Evolutionary conservation across 1,140 invertebrate species (phyloP).

Genomic region (Drosophila kikkawai): DNA sequence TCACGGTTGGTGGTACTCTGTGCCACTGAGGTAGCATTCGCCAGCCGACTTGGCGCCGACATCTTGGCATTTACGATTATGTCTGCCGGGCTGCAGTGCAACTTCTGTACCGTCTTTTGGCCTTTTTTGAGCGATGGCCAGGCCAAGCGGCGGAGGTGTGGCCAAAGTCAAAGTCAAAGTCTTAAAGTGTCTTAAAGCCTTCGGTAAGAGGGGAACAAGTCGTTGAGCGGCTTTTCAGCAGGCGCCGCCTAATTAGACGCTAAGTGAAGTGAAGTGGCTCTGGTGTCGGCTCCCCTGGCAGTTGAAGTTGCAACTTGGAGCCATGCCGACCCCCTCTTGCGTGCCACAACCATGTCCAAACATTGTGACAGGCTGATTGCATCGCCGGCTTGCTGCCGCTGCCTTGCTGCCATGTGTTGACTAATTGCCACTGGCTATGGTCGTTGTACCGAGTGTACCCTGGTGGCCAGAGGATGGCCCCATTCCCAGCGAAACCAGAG

Average conservation of each 20-base stretch:
- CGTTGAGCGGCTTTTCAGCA: slow-evolving; percentile 70
- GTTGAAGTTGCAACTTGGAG: background rate
- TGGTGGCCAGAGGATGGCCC: slow-evolving; percentile 25
- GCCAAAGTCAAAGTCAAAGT: slow-evolving; percentile 34
- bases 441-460: slow-evolving; percentile 13
- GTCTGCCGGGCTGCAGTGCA: slow-evolving; percentile 31
- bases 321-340: background rate
- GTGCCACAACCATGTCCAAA: slow-evolving; percentile 55
- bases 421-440: slow-evolving; percentile 67
- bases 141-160: slow-evolving; percentile 58
- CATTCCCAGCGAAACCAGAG: slow-evolving; percentile 26
- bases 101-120: slow-evolving; percentile 13
- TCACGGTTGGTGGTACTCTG: slow-evolving; percentile 75
- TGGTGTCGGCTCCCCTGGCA: slow-evolving; percentile 3
- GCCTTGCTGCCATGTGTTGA: slow-evolving; percentile 45
- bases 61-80: slow-evolving; percentile 67
- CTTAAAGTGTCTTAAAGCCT: slow-evolving; percentile 41
- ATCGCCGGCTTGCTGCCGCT: slow-evolving; percentile 32
- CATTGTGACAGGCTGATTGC: slow-evolving; percentile 77
- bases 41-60: slow-evolving; percentile 70
- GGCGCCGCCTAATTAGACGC: slow-evolving; percentile 77
- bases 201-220: slow-evolving; percentile 28
- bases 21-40: slow-evolving; percentile 71
- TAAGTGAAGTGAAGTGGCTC: slow-evolving; percentile 65
- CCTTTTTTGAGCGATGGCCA: slow-evolving; percentile 48